Evolutionary conservation across 1,140 invertebrate genomes (phyloP).

Genomic region (Harpegnathos saltator): DNA sequence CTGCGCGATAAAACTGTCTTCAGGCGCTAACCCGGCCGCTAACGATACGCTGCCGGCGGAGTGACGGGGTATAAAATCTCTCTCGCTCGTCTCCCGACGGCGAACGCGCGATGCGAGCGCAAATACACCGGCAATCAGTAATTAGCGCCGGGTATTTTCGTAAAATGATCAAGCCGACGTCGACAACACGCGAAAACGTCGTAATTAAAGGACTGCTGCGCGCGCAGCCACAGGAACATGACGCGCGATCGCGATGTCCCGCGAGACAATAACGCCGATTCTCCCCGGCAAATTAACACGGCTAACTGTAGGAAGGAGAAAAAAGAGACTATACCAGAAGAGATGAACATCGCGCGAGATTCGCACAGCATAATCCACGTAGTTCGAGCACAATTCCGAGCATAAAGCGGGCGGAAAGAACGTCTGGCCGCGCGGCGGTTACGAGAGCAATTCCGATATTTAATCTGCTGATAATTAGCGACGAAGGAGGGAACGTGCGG

Average conservation of each 20-base stretch:
- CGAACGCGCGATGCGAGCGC: too few species aligned
- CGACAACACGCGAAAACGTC: too few species aligned
- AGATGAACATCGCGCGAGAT: neutral
- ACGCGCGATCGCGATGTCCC: too few species aligned
- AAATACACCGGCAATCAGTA: neutral
- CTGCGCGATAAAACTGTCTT: neutral
- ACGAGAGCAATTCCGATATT: conserved; percentile 8
- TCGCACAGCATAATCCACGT: conserved; percentile 10
- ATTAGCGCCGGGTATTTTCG: too few species aligned
- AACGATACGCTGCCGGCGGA: neutral
- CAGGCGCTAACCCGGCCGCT: neutral
- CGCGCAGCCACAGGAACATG: too few species aligned
- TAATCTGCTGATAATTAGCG: conserved; percentile 55
- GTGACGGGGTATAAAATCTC: too few species aligned
- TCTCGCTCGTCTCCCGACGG: neutral
- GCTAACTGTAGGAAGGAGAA: too few species aligned
- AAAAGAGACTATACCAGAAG: neutral
- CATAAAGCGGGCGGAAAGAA: conserved; percentile 24
- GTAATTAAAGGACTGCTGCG: too few species aligned
- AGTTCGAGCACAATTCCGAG: neutral
- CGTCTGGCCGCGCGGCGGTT: conserved; percentile 33
- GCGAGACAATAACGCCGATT: too few species aligned
- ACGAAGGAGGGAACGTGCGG: conserved; percentile 5
- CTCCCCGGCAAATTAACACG: too few species aligned
- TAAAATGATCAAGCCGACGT: too few species aligned